These are phyloP conservation scores for Donacobius atricapilla DNA, from an alignment of 2,113 vertebrate species.

Conservation along the genomic window DNA sequence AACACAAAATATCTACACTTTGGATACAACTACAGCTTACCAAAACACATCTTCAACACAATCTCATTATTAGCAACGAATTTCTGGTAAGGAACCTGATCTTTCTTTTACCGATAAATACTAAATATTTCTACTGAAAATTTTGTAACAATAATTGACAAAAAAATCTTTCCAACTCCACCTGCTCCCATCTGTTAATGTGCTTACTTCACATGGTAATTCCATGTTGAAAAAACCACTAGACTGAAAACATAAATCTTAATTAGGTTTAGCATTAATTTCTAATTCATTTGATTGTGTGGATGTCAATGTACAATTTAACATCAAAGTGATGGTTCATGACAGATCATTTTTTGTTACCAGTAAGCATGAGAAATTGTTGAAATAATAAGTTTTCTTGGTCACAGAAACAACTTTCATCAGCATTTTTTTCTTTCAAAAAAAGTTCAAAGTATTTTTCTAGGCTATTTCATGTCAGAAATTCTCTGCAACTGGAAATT, in stretches of 20 bases:
- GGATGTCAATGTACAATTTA: not conserved
- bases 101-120: not conserved
- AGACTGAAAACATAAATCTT: not conserved
- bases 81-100: not conserved
- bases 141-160: not conserved
- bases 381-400: not conserved
- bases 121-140: not conserved
- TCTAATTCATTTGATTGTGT: not conserved
- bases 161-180: not conserved
- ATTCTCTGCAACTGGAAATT: not conserved
- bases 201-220: not conserved
- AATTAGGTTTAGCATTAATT: not conserved
- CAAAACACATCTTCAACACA: not conserved
- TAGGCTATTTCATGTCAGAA: not conserved
- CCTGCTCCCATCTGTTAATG: not conserved
- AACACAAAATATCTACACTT: not conserved
- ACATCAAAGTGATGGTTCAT: not conserved
- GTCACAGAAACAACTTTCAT: not conserved
- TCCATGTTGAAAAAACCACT: not conserved
- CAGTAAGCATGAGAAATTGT: not conserved
- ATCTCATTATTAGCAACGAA: not conserved
- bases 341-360: not conserved
- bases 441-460: not conserved
- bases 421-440: not conserved
- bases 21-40: not conserved